A percentile compares a stretch with the other conserved stretches of the same genome.
These are phyloP conservation scores for Hyperoplus lanceolatus DNA, from an alignment of 2,797 vertebrate genomes.

Conservation along the genomic window DNA sequence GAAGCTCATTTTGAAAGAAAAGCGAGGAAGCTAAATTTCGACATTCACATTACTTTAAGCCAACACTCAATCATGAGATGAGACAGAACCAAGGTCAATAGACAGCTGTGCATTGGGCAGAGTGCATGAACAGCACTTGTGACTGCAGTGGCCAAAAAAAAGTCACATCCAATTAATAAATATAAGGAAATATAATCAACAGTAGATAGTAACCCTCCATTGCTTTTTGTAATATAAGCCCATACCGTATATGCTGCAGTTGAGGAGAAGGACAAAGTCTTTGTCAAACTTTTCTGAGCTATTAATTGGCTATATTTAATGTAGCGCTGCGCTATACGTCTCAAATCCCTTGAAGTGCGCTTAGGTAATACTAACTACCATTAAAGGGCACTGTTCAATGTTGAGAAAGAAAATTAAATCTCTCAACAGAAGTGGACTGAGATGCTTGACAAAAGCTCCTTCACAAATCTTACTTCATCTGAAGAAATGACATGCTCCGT, in stretches of 20 bases:
- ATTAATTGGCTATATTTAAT: background rate
- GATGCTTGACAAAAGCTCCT: slow-evolving; percentile 4
- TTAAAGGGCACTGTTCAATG: background rate
- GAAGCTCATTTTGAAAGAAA: background rate
- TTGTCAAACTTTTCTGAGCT: background rate
- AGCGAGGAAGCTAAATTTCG: background rate
- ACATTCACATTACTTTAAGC: background rate
- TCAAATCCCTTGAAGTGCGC: background rate
- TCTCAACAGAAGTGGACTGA: background rate
- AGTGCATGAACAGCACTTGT: background rate
- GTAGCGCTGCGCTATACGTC: background rate
- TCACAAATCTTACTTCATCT: slow-evolving; percentile 4
- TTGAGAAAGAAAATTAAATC: background rate
- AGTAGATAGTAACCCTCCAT: background rate
- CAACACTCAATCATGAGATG: background rate
- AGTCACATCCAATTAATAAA: background rate
- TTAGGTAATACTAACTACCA: background rate
- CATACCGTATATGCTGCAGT: background rate
- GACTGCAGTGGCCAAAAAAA: background rate
- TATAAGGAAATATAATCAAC: background rate
- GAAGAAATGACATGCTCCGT: background rate
- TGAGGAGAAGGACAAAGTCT: background rate
- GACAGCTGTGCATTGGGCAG: background rate
- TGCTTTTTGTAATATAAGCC: background rate
- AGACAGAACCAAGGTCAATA: background rate